phyloP scores from a whole-genome alignment of 2,113 vertebrate genomes.

The Melanerpes formicivorus region DNA sequence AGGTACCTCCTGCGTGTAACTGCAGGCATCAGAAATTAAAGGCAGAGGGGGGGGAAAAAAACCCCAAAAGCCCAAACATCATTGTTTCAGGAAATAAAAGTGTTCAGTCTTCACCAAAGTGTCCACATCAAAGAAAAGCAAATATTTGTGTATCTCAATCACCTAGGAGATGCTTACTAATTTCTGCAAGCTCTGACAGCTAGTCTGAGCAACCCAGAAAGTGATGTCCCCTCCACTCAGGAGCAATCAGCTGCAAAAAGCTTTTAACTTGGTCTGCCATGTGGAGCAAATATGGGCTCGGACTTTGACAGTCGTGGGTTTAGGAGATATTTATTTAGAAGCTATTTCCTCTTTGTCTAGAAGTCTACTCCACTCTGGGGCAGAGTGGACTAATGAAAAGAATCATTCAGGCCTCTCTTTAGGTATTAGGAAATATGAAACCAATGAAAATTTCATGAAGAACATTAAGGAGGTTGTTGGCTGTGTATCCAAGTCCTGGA shows the following conservation, averaged over 20 bases:
- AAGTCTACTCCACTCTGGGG: background rate
- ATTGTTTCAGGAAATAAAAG: background rate
- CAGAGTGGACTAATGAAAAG: background rate
- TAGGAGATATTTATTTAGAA: background rate
- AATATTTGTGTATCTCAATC: background rate
- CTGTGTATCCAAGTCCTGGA: background rate
- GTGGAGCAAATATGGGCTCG: background rate
- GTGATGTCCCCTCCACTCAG: fast-evolving
- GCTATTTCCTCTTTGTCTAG: background rate
- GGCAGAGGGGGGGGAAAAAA: too few relatives aligned
- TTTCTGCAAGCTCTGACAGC: background rate
- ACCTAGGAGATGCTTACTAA: background rate
- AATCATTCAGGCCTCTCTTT: background rate
- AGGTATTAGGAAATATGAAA: background rate
- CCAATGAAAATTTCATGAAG: background rate
- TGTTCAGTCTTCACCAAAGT: background rate
- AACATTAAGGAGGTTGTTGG: background rate
- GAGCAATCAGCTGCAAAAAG: background rate
- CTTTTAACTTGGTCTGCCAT: background rate
- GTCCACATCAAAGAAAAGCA: background rate
- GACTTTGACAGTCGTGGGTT: background rate
- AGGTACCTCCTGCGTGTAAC: background rate
- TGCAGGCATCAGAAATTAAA: background rate
- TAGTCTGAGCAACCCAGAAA: background rate
- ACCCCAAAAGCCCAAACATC: fast-evolving